A percentile compares a stretch with the other conserved stretches of the same genome.
Conservation (phyloP, 2,113 vertebrate genomes). For the Dascyllus trimaculatus region DNA sequence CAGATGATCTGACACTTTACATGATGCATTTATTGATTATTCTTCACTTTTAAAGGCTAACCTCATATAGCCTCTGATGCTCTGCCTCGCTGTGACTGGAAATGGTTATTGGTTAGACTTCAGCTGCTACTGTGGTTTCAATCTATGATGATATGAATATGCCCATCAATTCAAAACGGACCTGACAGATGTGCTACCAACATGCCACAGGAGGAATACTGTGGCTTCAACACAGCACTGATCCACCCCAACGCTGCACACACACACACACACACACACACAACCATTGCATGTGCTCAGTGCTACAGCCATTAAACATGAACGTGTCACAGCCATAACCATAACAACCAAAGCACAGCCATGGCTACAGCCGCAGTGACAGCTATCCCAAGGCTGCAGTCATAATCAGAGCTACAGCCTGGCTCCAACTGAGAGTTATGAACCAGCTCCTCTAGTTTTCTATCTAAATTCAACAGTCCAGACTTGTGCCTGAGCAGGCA, state of each 20-base stretch:
- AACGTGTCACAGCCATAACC: constrained; percentile 6
- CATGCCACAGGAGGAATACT: not conserved
- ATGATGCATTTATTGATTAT: constrained; percentile 6
- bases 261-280: not conserved
- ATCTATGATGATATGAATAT: not conserved
- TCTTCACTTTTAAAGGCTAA: constrained; percentile 2
- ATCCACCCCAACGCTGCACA: not conserved
- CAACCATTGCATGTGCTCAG: not conserved
- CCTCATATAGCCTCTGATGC: not conserved
- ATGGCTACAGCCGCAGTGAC: constrained; percentile 2
- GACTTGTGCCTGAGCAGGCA: constrained; percentile 2
- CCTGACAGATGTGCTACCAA: not conserved
- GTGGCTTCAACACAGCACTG: not conserved
- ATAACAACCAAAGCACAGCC: not conserved
- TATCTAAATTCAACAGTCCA: not conserved
- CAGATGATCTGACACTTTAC: not conserved
- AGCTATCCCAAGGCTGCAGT: constrained; percentile 4
- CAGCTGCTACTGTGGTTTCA: not conserved
- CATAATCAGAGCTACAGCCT: not conserved
- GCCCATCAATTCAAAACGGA: not conserved
- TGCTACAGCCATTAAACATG: constrained; percentile 6
- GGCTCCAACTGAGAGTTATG: not conserved
- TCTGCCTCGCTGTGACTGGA: not conserved
- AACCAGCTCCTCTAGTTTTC: constrained; percentile 14
- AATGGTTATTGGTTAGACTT: not conserved